These are phyloP conservation scores for Mythimna lalbum DNA, from an alignment of 2,888 invertebrate genomes.

Conservation along the genomic window DNA sequence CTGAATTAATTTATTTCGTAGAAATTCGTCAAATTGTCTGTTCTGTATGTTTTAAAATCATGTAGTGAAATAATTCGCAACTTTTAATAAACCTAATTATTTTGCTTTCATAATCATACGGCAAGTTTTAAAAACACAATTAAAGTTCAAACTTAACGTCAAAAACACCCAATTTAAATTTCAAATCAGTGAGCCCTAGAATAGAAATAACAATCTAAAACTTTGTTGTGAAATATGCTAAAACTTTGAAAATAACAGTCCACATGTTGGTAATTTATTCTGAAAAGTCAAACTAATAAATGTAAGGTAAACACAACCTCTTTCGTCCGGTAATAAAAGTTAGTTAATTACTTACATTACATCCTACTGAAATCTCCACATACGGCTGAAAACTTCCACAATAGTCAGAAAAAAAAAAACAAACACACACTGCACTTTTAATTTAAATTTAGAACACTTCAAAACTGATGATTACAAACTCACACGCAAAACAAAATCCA, in stretches of 20 bases:
- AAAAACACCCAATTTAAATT: conserved; percentile 10
- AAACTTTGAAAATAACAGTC: conserved; percentile 24
- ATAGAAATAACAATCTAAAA: not conserved
- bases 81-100: no score
- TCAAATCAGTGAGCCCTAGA: not conserved
- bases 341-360: conserved; percentile 61
- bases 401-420: conserved; percentile 41
- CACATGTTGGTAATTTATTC: not conserved
- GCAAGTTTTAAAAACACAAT: not conserved
- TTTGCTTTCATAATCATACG: not conserved
- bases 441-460: conserved; percentile 40
- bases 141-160: not conserved
- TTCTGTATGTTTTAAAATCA: no score
- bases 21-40: no score
- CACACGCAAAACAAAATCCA: conserved; percentile 34
- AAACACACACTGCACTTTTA: conserved; percentile 53
- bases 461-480: conserved; percentile 17
- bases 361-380: conserved; percentile 45
- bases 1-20: no score
- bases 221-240: not conserved
- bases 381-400: conserved; percentile 36
- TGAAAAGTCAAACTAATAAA: conserved; percentile 17
- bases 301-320: conserved; percentile 26
- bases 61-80: no score
- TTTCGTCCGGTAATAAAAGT: conserved; percentile 48